Conservation (phyloP, 2,888 invertebrate genomes). For the Ganaspis brasiliensis region DNA sequence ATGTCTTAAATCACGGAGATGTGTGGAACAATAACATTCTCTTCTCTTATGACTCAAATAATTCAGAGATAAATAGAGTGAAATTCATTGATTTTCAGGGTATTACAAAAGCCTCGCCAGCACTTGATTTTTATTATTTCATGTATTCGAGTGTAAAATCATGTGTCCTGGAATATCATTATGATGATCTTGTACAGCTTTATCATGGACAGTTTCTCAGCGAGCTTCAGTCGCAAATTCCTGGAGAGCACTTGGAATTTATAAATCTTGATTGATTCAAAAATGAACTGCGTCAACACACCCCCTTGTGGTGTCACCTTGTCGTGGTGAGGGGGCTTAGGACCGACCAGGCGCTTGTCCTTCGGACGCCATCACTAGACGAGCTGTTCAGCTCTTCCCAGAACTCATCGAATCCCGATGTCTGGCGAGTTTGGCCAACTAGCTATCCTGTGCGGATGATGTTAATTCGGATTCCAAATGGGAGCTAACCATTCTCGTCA, state of each 20-base stretch:
- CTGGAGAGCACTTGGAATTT: slow-evolving; percentile 23
- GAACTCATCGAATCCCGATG: too few relatives aligned
- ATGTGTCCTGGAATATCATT: slow-evolving; percentile 61
- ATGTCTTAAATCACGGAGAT: slow-evolving; percentile 72
- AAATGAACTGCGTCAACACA: slow-evolving; percentile 62
- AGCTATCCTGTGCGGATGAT: too few relatives aligned
- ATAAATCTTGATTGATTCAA: slow-evolving; percentile 66
- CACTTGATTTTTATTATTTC: slow-evolving; percentile 72
- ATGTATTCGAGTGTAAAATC: slow-evolving; percentile 68
- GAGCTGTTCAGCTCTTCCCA: too few relatives aligned
- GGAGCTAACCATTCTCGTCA: too few relatives aligned
- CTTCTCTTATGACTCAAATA: slow-evolving; percentile 63
- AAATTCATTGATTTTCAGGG: slow-evolving; percentile 70
- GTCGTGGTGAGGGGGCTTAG: too few relatives aligned
- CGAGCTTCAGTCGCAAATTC: slow-evolving; percentile 51
- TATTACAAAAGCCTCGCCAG: slow-evolving; percentile 66
- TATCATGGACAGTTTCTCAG: slow-evolving; percentile 62
- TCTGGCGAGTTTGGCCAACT: too few relatives aligned
- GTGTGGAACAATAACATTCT: slow-evolving; percentile 73
- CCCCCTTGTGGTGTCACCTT: too few relatives aligned
- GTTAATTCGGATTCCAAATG: too few relatives aligned
- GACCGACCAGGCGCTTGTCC: too few relatives aligned
- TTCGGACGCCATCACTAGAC: too few relatives aligned
- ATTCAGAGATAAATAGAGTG: slow-evolving; percentile 51
- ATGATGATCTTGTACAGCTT: slow-evolving; percentile 61